Evolutionary conservation across 1,140 invertebrate species (phyloP).

Genomic region (Drosophila tsacasi): DNA sequence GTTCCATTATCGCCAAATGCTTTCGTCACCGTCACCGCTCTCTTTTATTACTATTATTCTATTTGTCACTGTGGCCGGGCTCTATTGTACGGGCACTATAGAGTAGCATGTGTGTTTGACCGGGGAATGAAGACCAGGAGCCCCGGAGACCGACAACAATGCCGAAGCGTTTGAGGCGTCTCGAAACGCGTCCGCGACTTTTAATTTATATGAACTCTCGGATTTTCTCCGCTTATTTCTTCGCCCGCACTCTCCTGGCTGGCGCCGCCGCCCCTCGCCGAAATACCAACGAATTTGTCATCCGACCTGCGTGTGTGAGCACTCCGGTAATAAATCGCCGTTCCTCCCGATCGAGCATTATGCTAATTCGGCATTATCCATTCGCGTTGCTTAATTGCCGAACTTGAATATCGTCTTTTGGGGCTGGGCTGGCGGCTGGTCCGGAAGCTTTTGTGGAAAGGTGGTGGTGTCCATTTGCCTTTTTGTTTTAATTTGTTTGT

Average conservation of each 20-base stretch:
- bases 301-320: constrained; percentile 17
- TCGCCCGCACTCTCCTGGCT: constrained; percentile 5
- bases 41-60: constrained; percentile 53
- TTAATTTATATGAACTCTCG: constrained; percentile 52
- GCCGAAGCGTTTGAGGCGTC: constrained; percentile 63
- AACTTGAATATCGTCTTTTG: constrained; percentile 25
- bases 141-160: constrained; percentile 55
- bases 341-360: constrained; percentile 25
- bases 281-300: constrained; percentile 43
- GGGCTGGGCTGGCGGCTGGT: constrained; percentile 31
- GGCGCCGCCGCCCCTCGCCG: constrained; percentile 9
- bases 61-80: constrained; percentile 26
- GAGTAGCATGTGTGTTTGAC: constrained; percentile 52
- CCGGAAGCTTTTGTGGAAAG: constrained; percentile 29
- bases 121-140: constrained; percentile 29
- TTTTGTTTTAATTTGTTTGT: constrained; percentile 21
- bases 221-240: constrained; percentile 30
- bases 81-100: constrained; percentile 36
- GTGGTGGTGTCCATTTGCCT: constrained; percentile 18
- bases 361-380: constrained; percentile 34
- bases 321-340: constrained; percentile 34
- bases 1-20: constrained; percentile 78
- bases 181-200: constrained; percentile 52
- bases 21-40: constrained; percentile 69
- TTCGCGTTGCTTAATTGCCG: constrained; percentile 41